Evolutionary conservation across 1,140 invertebrate genomes (phyloP).

Genomic region (Macrocentrus cingulum): DNA sequence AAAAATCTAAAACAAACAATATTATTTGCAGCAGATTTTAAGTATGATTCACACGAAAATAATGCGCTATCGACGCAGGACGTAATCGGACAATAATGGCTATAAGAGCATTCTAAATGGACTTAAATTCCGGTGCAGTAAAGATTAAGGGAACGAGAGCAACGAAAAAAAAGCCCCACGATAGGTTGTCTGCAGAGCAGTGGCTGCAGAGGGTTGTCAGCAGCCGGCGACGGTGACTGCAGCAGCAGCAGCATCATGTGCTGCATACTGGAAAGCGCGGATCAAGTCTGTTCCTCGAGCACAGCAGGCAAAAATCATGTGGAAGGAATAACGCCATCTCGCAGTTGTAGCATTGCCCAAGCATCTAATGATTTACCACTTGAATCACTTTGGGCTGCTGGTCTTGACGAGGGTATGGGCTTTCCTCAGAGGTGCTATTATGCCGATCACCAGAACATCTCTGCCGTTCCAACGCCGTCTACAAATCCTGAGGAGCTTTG

Average conservation of each 20-base stretch:
- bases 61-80: neutral
- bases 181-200: constrained; percentile 53
- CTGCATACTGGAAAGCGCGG: constrained; percentile 50
- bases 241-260: constrained; percentile 44
- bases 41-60: too few relatives aligned
- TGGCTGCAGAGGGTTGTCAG: constrained; percentile 44
- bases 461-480: constrained; percentile 22
- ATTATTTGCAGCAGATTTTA: too few relatives aligned
- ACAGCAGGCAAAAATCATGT: constrained; percentile 38
- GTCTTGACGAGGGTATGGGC: constrained; percentile 51
- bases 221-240: constrained; percentile 33
- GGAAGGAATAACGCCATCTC: constrained; percentile 21
- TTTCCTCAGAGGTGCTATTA: constrained; percentile 49
- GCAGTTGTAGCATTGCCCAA: constrained; percentile 28
- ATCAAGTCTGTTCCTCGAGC: constrained; percentile 47
- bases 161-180: constrained; percentile 41
- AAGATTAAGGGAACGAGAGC: constrained; percentile 7
- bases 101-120: neutral
- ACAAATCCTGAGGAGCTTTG: constrained; percentile 41
- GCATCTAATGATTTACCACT: constrained; percentile 43
- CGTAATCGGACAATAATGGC: neutral
- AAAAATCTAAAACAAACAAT: too few relatives aligned
- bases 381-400: constrained; percentile 50
- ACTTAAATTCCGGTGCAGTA: neutral
- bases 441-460: constrained; percentile 41